Conservation (phyloP, 2,797 vertebrate genomes). For the Clamator glandarius region DNA sequence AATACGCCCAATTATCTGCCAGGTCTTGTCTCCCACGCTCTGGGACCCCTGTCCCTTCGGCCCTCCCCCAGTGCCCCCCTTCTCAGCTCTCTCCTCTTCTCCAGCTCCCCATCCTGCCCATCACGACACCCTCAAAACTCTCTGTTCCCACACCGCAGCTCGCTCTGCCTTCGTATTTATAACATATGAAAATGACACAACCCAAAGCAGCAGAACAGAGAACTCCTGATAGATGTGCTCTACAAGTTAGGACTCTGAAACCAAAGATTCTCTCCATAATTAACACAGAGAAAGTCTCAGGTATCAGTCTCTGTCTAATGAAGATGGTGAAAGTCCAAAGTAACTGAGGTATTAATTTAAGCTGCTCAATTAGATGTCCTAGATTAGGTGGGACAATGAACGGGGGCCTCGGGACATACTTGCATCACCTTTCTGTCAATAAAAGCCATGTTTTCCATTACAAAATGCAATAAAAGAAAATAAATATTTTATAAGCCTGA, state of each 20-base stretch:
- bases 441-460: slow-evolving; percentile 16
- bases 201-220: background rate
- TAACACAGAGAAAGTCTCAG: background rate
- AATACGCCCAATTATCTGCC: background rate
- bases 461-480: slow-evolving; percentile 28
- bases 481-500: slow-evolving; percentile 31
- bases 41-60: background rate
- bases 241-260: background rate
- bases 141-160: background rate
- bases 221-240: background rate
- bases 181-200: background rate
- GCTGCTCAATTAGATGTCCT: background rate
- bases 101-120: background rate
- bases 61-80: background rate
- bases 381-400: slow-evolving; percentile 20
- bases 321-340: background rate
- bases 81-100: background rate
- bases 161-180: background rate
- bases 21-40: background rate
- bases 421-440: slow-evolving; percentile 3
- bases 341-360: background rate
- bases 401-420: background rate
- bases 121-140: background rate
- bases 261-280: background rate
- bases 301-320: background rate